Evolutionary conservation across 2,888 invertebrate species (phyloP), one percentile per base, ranked within the genome.

Genomic region (Microdon myrmicae): DNA sequence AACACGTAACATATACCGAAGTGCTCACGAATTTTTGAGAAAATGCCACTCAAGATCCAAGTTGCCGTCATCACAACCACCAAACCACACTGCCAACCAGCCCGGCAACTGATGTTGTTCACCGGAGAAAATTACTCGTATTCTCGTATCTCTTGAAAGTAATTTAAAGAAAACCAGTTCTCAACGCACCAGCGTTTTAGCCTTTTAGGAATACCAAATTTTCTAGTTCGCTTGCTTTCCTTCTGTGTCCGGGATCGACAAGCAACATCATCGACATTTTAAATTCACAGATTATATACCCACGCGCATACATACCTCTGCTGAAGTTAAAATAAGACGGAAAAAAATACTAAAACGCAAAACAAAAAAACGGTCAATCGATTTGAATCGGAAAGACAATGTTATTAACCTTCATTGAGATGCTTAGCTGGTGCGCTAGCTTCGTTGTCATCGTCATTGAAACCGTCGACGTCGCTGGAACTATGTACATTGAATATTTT

Each of bases 131-230:
- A 64, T 53, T 51, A 47, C 45, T 58, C 37, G 58, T 41, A 43
- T 43, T n/a, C n/a, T 51, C 39, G 41, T 58, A 47, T 58, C 58
- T 64, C 37, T 47, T 58, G 26, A 10, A 47, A 58, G 37, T 47
- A 64, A 53, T 64, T 64, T 58, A 47, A 53, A 41, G 47, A 51
- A 64, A 64, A 64, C 64, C 58, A 64, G 64, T 64, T 64, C 47
- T 58, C 37, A 58, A 58, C 58, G n/a, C n/a, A n/a, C n/a, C n/a
- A n/a, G n/a, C n/a, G 43, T 58, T 64, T 53, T 47, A 64, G 51
- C 45, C 64, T 43, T 58, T 58, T 58, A 31, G 51, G 64, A 64
- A 64, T 58, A 64, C 58, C 58, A 64, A 64, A 64, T 64, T 64
- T 64, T 64, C 64, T 64, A 51, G 56, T 51, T 14, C 37, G 41